phyloP scores from a whole-genome alignment of 2,113 vertebrate species.

The Cervus canadensis region DNA sequence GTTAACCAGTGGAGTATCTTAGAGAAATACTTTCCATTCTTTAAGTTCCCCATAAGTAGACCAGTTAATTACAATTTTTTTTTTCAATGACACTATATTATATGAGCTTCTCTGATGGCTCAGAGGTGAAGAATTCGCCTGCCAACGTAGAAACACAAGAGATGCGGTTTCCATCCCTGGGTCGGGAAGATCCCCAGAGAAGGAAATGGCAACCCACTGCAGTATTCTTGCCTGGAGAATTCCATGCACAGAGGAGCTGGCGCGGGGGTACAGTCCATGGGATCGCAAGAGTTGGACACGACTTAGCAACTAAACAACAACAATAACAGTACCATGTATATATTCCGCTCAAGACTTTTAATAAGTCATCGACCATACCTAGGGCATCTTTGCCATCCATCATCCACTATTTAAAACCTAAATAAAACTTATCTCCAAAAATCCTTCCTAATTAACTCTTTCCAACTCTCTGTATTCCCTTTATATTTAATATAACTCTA shows the following conservation, averaged over 20 bases:
- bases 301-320: neutral
- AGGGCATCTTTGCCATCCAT: neutral
- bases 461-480: neutral
- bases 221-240: neutral
- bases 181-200: neutral
- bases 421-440: neutral
- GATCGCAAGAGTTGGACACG: neutral
- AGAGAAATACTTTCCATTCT: neutral
- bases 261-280: neutral
- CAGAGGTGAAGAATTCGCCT: neutral
- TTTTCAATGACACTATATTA: neutral
- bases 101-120: neutral
- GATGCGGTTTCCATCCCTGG: neutral
- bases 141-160: neutral
- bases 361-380: neutral
- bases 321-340: neutral
- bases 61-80: neutral
- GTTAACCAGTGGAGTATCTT: neutral
- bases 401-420: conserved; percentile 6
- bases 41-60: neutral
- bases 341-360: neutral
- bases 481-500: neutral
- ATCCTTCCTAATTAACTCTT: neutral
- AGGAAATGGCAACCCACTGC: neutral
- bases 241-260: neutral